Evolutionary conservation across 2,797 vertebrate species (phyloP).

Genomic region (Sus cebifrons): DNA sequence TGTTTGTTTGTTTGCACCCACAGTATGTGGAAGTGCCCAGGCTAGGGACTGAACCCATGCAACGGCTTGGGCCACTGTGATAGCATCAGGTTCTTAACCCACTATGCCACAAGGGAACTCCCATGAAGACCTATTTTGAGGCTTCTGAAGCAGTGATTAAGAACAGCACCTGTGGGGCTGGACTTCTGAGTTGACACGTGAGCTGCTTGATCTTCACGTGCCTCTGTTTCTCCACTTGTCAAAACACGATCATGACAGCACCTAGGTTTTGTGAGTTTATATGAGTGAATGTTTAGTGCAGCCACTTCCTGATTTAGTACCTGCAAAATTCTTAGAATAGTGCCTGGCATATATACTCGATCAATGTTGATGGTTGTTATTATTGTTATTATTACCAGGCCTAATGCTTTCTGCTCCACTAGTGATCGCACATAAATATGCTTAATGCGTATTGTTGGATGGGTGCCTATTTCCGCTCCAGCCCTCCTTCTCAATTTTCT

Average conservation of each 20-base stretch:
- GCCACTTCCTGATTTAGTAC: background rate
- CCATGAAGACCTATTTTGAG: background rate
- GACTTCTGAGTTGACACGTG: background rate
- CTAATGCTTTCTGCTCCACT: background rate
- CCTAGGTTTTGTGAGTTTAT: background rate
- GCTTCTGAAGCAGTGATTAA: background rate
- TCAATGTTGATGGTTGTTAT: background rate
- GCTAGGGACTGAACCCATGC: too few species aligned
- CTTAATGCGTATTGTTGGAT: constrained; percentile 5
- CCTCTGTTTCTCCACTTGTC: constrained; percentile 21
- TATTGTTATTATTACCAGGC: background rate
- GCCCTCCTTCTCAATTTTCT: background rate
- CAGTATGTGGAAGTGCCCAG: too few species aligned
- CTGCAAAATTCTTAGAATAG: background rate
- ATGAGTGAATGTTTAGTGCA: background rate
- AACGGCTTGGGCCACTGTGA: too few species aligned
- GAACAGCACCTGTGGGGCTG: background rate
- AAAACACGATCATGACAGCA: background rate
- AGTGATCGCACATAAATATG: background rate
- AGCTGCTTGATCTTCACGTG: background rate
- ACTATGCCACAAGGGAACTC: too few species aligned
- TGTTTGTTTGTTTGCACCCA: too few species aligned
- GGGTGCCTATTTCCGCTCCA: background rate
- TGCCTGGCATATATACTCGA: background rate
- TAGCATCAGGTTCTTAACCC: too few species aligned